phyloP scores from a whole-genome alignment of 2,113 vertebrate genomes.

The Parotia lawesii region DNA sequence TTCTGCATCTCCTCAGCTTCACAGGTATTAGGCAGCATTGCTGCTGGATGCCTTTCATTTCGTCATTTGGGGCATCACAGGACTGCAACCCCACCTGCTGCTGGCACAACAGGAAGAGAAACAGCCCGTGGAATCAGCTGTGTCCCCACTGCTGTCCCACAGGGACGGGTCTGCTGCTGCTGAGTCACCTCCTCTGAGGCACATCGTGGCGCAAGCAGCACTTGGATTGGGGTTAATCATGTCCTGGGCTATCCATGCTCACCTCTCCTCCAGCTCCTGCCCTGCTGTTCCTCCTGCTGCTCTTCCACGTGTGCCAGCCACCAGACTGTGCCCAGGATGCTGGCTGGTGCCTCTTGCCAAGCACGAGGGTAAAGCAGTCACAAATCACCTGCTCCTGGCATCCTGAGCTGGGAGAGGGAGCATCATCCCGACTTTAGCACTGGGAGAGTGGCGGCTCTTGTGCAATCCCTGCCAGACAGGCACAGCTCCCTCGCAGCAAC shows the following conservation, averaged over 20 bases:
- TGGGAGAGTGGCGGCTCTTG: not conserved
- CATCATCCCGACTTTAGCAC: not conserved
- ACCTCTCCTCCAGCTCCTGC: not conserved
- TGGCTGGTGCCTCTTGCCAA: not conserved
- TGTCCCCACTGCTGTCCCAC: not conserved
- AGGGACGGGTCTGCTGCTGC: not conserved
- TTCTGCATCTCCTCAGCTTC: not conserved
- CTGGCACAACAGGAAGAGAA: not conserved
- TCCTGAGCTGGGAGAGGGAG: not conserved
- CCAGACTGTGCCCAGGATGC: not conserved
- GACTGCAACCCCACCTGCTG: not conserved
- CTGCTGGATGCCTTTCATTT: not conserved
- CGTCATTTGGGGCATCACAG: not conserved
- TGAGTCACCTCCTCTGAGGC: not conserved
- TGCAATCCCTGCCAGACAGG: not conserved
- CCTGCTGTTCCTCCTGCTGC: not conserved
- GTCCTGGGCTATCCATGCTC: not conserved
- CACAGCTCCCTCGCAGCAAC: not conserved
- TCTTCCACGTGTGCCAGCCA: accelerated
- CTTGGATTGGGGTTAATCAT: not conserved
- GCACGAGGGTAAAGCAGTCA: not conserved
- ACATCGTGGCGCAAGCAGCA: not conserved
- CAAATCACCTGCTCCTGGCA: not conserved
- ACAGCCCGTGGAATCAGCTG: not conserved
- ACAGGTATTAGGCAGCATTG: not conserved